Evolutionary conservation across 2,888 invertebrate genomes (phyloP).

Genomic region (Malthinus flaveolus): DNA sequence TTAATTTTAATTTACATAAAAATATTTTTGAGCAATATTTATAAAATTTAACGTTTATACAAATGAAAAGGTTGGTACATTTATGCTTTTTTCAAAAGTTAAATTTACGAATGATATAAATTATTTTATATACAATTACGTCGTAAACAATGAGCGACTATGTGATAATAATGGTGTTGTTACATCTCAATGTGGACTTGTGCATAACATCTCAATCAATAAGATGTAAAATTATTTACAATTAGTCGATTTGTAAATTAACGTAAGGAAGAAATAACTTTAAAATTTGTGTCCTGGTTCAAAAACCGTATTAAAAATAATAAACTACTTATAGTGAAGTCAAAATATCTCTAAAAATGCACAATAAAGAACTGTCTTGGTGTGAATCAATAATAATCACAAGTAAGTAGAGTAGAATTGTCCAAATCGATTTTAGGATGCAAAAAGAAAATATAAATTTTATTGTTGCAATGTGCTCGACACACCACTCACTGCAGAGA

Average conservation of each 20-base stretch:
- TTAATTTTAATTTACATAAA: slow-evolving; percentile 19
- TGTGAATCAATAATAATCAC: too few species aligned
- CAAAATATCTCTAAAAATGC: too few species aligned
- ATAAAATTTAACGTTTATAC: slow-evolving; percentile 18
- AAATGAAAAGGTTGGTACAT: slow-evolving; percentile 24
- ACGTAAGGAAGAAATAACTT: slow-evolving; percentile 6
- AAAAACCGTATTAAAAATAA: neutral
- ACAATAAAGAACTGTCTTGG: too few species aligned
- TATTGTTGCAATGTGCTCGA: too few species aligned
- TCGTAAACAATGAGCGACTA: slow-evolving; percentile 21
- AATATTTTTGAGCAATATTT: slow-evolving; percentile 31
- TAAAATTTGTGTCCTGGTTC: slow-evolving; percentile 3
- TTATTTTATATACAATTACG: slow-evolving; percentile 20
- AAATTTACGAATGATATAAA: slow-evolving; percentile 12
- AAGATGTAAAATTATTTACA: slow-evolving; percentile 17
- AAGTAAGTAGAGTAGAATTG: too few species aligned
- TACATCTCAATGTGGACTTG: slow-evolving; percentile 27
- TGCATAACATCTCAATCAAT: slow-evolving; percentile 26
- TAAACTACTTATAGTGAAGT: slow-evolving; percentile 2
- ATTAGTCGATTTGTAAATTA: slow-evolving; percentile 1
- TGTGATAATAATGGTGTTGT: slow-evolving; percentile 27
- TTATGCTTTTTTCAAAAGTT: slow-evolving; percentile 11
- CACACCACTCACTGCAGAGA: too few species aligned
- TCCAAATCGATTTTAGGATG: too few species aligned
- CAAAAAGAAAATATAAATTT: too few species aligned